These are phyloP conservation scores for Tiphia femorata DNA, from an alignment of 2,888 invertebrate species.

Conservation along the genomic window DNA sequence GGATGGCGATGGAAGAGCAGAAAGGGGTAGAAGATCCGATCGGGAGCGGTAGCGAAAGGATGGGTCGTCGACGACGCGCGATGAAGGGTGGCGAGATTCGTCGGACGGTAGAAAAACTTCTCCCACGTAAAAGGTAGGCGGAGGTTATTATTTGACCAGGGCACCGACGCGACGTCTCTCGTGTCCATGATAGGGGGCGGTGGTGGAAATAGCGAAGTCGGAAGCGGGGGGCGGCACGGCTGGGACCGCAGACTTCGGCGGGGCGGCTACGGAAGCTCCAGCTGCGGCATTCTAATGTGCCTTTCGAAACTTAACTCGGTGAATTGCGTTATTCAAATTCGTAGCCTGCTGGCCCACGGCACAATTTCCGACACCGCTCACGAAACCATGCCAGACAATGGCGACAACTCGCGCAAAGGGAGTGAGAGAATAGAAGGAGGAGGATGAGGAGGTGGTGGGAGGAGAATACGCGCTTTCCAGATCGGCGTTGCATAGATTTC, in stretches of 20 bases:
- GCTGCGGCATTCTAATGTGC: slow-evolving; percentile 51
- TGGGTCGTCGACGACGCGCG: background rate
- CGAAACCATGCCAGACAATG: slow-evolving; percentile 29
- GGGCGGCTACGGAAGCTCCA: slow-evolving; percentile 28
- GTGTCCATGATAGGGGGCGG: slow-evolving; percentile 4
- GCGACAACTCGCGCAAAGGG: slow-evolving; percentile 3
- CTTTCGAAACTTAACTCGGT: slow-evolving; percentile 55
- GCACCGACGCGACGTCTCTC: slow-evolving; percentile 1
- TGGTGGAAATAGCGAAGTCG: background rate
- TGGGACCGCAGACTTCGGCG: background rate
- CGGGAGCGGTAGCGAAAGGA: background rate
- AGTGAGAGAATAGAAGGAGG: no score
- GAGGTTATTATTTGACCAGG: slow-evolving; percentile 56
- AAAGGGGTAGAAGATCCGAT: background rate
- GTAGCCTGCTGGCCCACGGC: slow-evolving; percentile 19
- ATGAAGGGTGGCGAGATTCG: background rate
- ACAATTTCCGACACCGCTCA: slow-evolving; percentile 29
- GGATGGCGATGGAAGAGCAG: slow-evolving; percentile 25
- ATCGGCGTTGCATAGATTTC: no score
- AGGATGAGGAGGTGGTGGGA: no score
- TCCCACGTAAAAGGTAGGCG: slow-evolving; percentile 47
- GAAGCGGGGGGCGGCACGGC: background rate
- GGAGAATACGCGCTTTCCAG: no score
- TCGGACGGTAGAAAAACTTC: slow-evolving; percentile 38
- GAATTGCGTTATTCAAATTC: slow-evolving; percentile 62